Evolutionary conservation across 2,888 invertebrate species (phyloP).

Genomic region (Cryptus armator): DNA sequence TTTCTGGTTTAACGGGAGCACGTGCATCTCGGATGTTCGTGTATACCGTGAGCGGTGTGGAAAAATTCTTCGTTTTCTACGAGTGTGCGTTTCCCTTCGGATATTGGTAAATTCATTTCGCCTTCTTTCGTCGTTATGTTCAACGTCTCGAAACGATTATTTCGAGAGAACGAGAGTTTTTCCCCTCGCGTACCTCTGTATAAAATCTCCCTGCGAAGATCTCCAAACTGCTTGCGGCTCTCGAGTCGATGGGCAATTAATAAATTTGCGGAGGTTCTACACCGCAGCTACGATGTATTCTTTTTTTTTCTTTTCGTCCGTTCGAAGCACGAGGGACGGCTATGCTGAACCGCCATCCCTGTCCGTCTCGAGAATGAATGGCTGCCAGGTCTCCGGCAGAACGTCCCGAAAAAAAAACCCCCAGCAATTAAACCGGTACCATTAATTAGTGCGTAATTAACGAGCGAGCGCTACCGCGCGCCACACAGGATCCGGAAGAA

Average conservation of each 20-base stretch:
- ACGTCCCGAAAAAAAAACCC: slow-evolving; percentile 68
- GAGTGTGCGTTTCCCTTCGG: not conserved
- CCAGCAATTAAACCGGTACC: slow-evolving; percentile 78
- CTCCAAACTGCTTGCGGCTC: not conserved
- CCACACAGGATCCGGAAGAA: slow-evolving; percentile 51
- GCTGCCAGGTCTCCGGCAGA: slow-evolving; percentile 31
- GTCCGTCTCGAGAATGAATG: slow-evolving; percentile 52
- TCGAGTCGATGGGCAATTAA: slow-evolving; percentile 47
- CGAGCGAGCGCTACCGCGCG: slow-evolving; percentile 69
- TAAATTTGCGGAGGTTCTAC: slow-evolving; percentile 50
- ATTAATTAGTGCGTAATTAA: slow-evolving; percentile 82
- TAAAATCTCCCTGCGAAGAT: slow-evolving; percentile 18
- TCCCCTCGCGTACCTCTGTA: not conserved
- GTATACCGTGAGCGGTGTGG: not conserved
- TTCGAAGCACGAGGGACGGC: slow-evolving; percentile 14
- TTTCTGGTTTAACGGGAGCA: not conserved
- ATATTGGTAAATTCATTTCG: slow-evolving; percentile 6
- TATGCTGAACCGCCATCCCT: slow-evolving; percentile 8
- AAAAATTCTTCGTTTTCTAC: not conserved
- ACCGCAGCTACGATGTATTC: slow-evolving; percentile 35
- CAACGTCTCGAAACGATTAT: not conserved
- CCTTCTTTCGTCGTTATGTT: not conserved
- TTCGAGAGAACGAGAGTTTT: not conserved
- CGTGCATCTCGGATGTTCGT: not conserved
- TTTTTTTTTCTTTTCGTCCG: slow-evolving; percentile 22